Percentiles rank a stretch among this genome's conserved stretches.
phyloP scores from a whole-genome alignment of 2,113 vertebrate species.

The Halichoerus grypus region DNA sequence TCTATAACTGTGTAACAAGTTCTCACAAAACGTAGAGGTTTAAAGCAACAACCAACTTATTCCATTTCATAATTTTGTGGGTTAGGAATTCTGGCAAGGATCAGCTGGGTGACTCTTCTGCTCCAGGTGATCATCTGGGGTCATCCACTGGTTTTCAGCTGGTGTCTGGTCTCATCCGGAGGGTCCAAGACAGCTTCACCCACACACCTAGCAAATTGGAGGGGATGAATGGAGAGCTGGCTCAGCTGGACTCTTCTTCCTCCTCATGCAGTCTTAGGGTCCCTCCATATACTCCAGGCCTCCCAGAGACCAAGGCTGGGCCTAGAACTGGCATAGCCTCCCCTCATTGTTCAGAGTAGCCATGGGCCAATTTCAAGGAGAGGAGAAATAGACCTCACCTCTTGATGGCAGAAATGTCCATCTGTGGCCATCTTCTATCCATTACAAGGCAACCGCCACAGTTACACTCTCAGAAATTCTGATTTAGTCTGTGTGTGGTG shows the following conservation, averaged over 20 bases:
- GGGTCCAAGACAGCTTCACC: background rate
- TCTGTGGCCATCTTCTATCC: background rate
- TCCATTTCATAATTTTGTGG: background rate
- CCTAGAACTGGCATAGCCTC: background rate
- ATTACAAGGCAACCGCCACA: background rate
- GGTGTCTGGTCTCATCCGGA: background rate
- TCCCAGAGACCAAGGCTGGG: background rate
- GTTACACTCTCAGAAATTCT: slow-evolving; percentile 9
- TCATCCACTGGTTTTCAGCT: background rate
- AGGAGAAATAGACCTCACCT: background rate
- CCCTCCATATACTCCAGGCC: background rate
- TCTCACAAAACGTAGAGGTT: background rate
- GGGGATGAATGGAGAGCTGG: background rate
- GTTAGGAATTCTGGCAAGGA: background rate
- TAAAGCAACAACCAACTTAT: background rate
- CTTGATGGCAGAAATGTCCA: background rate
- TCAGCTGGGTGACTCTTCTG: slow-evolving; percentile 33
- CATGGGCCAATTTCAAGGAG: background rate
- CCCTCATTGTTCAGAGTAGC: background rate
- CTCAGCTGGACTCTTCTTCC: background rate
- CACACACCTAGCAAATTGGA: background rate
- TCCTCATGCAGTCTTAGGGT: background rate
- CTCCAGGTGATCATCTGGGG: background rate
- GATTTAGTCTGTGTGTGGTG: background rate
- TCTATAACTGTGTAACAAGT: background rate